Base-by-base conservation (phyloP, 2,797 vertebrate species). In the Chaetophractus vellerosus region DNA sequence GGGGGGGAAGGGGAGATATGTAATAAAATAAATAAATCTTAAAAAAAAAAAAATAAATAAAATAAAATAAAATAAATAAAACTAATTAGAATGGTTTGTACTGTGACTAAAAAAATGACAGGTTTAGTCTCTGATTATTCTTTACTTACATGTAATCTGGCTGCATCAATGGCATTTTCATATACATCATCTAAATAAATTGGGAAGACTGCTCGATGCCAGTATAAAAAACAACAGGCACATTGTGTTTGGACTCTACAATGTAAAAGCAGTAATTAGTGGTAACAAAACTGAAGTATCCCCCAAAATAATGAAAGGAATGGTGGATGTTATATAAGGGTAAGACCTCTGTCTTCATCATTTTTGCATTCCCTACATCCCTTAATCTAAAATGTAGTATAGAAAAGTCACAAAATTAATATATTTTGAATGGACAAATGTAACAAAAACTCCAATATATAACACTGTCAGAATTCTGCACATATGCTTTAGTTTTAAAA, bases 141-240 rank as follows among this genome's bases (percentile, higher is more conserved):
- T 78, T 59, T 96, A 98, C 99, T 98, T 98, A 99, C 99, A 59
- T 99, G 99, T 90, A 99, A 98, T 88, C 99, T 98, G 71, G 99
- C 99, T 71, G 99, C 99, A 92, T 99, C 99, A 48, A 99, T 99
- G 0, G 99, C 99, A 55, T 99, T 99, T 97, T 99, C 99, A 89
- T 99, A 99, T 0, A 99, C 99, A 26, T 99, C 99, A 96, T 99
- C 99, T 78, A 99, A 98, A 97, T 99, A 99, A 98, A 99, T 99
- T 28, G 99, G 99, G 97, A 99, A 99, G 85, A 99, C 98, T 0
- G 99, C 99, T 97, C 99, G 98, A 97, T 99, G 99, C 99, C 99
- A 99, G 98, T 99, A 99, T 6, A 99, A 98, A 97, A 99, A 99
- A 97, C 99, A 99, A 96, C 99, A 99, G 98, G 99, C 99, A 79